Base-by-base conservation (phyloP, 2,113 vertebrate genomes). In the mouse (Mus musculus) region DNA sequence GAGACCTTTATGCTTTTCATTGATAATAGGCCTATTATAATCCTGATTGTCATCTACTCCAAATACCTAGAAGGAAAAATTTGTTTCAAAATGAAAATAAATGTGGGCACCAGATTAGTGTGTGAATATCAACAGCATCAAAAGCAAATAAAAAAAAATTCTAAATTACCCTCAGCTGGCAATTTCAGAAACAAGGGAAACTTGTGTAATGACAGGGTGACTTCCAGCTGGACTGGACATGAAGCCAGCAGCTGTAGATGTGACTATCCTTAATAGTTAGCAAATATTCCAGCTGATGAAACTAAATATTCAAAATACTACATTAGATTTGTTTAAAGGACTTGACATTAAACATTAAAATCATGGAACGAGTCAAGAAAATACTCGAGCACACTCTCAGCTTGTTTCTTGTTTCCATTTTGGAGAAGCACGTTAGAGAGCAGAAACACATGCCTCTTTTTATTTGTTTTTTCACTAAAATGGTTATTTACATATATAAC, bases 11-110 rank as follows among this genome's bases (percentile, higher is more conserved):
- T 98, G 98, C 95, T 98, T 98, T 96, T 99, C 99, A 96, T 97
- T 98, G 96, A 98, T 98, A 73, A 98, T 97, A 98, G 99, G 96
- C 98, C 99, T 99, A 98, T 99, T 99, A 98, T 99, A 99, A 98
- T 99, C 99, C 98, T 99, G 99, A 98, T 99, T 99, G 98, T 98
- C 99, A 98, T 99, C 99, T 98, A 99, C 98, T 97, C 99, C 99
- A 98, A 99, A 99, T 95, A 99, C 99, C 99, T 99, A 98, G 69
- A 97, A 98, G 98, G 98, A 94, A 97, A 98, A 98, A 98, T 98
- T 78, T 97, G 98, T 98, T 98, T 98, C 71, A 98, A 81, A 98
- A 97, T 98, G 98, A 98, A 94, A 94, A 98, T 96, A 97, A 97
- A 94, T 94, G 96, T 98, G 84, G 91, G 59, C 10, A 98, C 85